phyloP scores from a whole-genome alignment of 2,113 vertebrate species.

The Rallus limicola region DNA sequence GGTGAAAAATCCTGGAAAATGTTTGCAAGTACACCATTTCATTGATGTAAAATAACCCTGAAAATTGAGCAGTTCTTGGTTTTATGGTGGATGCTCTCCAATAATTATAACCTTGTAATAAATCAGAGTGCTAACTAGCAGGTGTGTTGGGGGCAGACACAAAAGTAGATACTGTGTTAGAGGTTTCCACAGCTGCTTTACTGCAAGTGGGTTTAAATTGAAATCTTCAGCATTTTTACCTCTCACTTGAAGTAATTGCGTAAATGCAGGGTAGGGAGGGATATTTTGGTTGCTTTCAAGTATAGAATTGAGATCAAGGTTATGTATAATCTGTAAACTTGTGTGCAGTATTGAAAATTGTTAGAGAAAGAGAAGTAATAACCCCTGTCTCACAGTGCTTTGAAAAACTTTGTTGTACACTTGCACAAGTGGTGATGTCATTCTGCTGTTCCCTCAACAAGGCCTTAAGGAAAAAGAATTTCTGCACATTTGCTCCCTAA shows the following conservation, averaged over 20 bases:
- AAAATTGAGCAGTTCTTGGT: neutral
- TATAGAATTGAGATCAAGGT: neutral
- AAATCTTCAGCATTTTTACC: neutral
- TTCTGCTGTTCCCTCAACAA: neutral
- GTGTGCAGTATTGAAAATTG: neutral
- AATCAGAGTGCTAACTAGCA: neutral
- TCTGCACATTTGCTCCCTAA: neutral
- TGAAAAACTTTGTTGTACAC: too few relatives aligned
- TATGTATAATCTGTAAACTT: neutral
- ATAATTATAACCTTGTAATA: neutral
- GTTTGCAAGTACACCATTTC: neutral
- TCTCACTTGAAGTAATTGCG: neutral
- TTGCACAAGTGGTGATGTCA: neutral
- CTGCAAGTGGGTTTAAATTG: neutral
- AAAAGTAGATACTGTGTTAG: neutral
- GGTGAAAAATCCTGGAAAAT: neutral
- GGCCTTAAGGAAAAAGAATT: neutral
- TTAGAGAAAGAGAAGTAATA: neutral
- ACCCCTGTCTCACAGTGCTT: neutral
- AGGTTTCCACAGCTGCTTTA: neutral
- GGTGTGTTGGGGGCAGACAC: neutral
- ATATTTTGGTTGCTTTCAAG: neutral
- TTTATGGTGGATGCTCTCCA: neutral
- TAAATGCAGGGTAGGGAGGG: too few relatives aligned
- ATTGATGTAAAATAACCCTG: neutral